A percentile compares a stretch with the other conserved stretches of the same genome.
phyloP scores from a whole-genome alignment of 2,797 vertebrate genomes.

The Urosaurus nigricauda region DNA sequence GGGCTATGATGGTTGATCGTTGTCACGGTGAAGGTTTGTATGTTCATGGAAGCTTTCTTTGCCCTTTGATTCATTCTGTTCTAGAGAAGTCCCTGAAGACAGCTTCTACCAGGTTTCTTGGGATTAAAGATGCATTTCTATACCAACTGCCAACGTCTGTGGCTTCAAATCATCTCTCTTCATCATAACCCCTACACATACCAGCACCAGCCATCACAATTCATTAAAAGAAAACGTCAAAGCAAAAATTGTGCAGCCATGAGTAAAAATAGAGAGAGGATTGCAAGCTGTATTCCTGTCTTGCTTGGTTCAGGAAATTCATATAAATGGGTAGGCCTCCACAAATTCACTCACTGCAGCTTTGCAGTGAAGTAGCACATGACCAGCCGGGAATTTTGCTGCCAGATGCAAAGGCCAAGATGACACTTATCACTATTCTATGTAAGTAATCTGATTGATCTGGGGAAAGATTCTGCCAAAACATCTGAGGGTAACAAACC shows the following conservation, averaged over 20 bases:
- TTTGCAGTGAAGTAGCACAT: not conserved
- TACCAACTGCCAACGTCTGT: slow-evolving; percentile 6
- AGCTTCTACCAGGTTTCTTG: slow-evolving; percentile 13
- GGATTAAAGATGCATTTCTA: slow-evolving; percentile 29
- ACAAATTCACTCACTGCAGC: not conserved
- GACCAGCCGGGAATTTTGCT: not conserved
- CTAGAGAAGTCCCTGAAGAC: slow-evolving; percentile 22
- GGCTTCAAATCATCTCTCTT: not conserved
- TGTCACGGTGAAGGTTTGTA: slow-evolving; percentile 25
- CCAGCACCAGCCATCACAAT: not conserved
- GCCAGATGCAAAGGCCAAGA: too few relatives aligned
- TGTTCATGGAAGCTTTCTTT: slow-evolving; percentile 24
- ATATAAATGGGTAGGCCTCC: not conserved
- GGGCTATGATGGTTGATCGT: slow-evolving; percentile 25
- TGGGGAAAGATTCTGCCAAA: not conserved
- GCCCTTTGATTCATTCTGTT: slow-evolving; percentile 22
- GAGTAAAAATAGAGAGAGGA: not conserved
- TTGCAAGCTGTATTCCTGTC: not conserved
- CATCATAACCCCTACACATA: not conserved
- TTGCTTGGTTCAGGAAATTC: slow-evolving; percentile 13
- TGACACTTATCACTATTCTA: not conserved
- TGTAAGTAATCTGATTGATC: not conserved
- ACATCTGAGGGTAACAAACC: not conserved
- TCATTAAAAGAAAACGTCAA: slow-evolving; percentile 3
- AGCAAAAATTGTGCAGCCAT: not conserved